Evolutionary conservation across 2,113 vertebrate species (phyloP).

Genomic region (Scartelaos histophorus): DNA sequence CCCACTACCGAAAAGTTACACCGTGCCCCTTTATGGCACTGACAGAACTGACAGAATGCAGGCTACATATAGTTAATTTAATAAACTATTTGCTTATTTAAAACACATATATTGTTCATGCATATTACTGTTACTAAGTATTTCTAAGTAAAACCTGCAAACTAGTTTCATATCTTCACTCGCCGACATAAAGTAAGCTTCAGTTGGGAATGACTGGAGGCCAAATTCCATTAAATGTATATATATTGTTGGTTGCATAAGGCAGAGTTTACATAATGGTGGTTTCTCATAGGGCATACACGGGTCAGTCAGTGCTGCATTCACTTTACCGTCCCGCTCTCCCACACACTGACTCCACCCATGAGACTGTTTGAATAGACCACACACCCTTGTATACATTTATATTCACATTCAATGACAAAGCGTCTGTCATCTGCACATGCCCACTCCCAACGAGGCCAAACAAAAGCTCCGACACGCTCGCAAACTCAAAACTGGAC

Average conservation of each 20-base stretch:
- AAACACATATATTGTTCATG: no score
- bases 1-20: no score
- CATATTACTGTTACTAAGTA: no score
- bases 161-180: neutral
- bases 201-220: neutral
- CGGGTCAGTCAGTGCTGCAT: neutral
- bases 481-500: neutral
- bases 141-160: no score
- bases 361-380: neutral
- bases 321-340: constrained; percentile 3
- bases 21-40: no score
- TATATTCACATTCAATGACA: constrained; percentile 30
- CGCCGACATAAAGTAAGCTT: neutral
- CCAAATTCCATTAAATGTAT: neutral
- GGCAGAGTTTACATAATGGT: neutral
- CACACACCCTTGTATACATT: neutral
- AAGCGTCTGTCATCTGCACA: constrained; percentile 52
- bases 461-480: constrained; percentile 11
- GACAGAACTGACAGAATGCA: no score
- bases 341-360: constrained; percentile 9
- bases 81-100: no score
- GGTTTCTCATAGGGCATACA: neutral
- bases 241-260: neutral
- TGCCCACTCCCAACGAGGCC: constrained; percentile 15
- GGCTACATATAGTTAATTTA: no score